These are phyloP conservation scores for Gnathonemus echidnorhynchus DNA, from an alignment of 2,113 vertebrate genomes.

Conservation along the genomic window DNA sequence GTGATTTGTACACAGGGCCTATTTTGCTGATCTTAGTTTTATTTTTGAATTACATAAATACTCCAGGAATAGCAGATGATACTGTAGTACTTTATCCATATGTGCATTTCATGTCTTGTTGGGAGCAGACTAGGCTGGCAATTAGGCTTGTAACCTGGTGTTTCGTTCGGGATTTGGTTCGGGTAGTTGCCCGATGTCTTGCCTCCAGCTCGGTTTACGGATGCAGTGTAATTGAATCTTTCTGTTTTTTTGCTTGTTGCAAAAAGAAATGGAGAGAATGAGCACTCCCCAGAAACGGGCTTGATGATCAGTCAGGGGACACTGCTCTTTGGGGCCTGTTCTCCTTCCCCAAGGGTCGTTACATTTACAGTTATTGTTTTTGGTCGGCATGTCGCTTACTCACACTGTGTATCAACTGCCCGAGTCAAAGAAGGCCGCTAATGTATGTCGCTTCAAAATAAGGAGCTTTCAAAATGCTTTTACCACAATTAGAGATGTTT, in stretches of 20 bases:
- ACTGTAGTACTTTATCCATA: not conserved
- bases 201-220: conserved; percentile 1
- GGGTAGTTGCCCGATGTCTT: not conserved
- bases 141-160: not conserved
- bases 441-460: not conserved
- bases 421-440: not conserved
- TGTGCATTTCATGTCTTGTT: not conserved
- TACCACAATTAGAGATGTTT: not conserved
- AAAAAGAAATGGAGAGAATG: conserved; percentile 24
- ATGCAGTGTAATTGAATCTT: conserved; percentile 47
- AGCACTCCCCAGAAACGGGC: conserved; percentile 18
- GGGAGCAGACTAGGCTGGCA: not conserved
- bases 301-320: not conserved
- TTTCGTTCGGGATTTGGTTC: not conserved
- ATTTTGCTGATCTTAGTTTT: not conserved
- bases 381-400: not conserved
- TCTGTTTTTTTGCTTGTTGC: conserved; percentile 30
- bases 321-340: not conserved
- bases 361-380: not conserved
- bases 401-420: not conserved
- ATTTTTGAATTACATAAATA: not conserved
- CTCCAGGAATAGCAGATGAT: not conserved
- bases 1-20: not conserved
- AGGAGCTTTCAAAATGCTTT: conserved; percentile 1
- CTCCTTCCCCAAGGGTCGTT: not conserved